Conservation (phyloP, 2,888 invertebrate genomes). For the Epinotia ramella region DNA sequence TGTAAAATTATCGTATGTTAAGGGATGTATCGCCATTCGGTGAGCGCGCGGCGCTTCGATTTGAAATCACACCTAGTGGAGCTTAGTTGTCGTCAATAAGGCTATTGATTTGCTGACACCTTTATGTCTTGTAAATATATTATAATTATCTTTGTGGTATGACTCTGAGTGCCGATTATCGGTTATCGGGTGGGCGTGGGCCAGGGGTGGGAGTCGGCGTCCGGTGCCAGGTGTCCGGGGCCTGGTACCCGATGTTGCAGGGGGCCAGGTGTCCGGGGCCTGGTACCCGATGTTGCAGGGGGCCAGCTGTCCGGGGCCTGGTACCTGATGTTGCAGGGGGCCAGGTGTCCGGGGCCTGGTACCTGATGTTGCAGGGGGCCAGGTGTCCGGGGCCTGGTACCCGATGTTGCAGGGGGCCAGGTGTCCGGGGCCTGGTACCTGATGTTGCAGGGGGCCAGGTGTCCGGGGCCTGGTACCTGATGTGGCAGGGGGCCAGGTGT, state of each 20-base stretch:
- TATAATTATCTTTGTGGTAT: constrained; percentile 81
- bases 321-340: too few species aligned
- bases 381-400: too few species aligned
- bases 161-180: constrained; percentile 70
- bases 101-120: constrained; percentile 82
- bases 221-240: background rate
- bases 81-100: constrained; percentile 82
- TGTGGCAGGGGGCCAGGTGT: background rate
- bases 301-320: too few species aligned
- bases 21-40: constrained; percentile 62
- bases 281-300: too few species aligned
- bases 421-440: background rate
- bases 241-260: constrained; percentile 23
- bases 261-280: constrained; percentile 39
- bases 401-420: background rate
- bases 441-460: background rate
- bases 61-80: constrained; percentile 83
- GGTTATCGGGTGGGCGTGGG: constrained; percentile 46
- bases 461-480: background rate
- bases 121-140: constrained; percentile 85
- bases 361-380: too few species aligned
- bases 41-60: constrained; percentile 71
- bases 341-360: constrained; percentile 40
- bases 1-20: constrained; percentile 80
- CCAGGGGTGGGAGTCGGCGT: background rate